Evolutionary conservation across 2,797 vertebrate genomes (phyloP), one percentile per base, ranked within the genome.

Genomic region (Anomalospiza imberbis): DNA sequence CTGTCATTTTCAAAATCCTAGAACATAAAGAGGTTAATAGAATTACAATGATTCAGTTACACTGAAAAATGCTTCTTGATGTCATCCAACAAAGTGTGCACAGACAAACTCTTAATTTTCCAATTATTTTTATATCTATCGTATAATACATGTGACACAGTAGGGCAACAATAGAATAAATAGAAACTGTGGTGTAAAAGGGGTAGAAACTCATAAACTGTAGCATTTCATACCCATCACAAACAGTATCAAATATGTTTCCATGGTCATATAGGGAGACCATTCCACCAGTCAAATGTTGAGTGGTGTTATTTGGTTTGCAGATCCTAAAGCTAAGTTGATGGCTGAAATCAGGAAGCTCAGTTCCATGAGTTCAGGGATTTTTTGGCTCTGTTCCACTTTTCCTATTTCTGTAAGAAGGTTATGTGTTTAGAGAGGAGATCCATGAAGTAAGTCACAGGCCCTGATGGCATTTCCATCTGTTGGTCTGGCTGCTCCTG

Each of bases 141-240:
- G 6, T 36, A 47, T 44, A 71, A 58, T 28, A 45, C 9, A 42
- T 0, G 0, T 16, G 24, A 40, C 6, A 21, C 2, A 55, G 29
- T 28, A 84, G 16, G 4, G 4, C 15, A 88, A 16, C 0, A 0
- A 42, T 6, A 53, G 9, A 63, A 7, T 36, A 93, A 88, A 53
- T 7, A 38, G 21, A 48, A 34, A 53, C 15, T n/a, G 2, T 15
- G 24, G 12, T 4, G 6, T 40, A 61, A 65, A 71, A 80, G 7
- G 29, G 29, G 5, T 68, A 68, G 40, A 54, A 78, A 24, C 6
- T 61, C 8, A 28, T 50, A 36, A 88, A 84, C 11, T 74, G 5
- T 50, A 38, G 3, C 24, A 32, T 78, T 81, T 84, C n/a, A 36
- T 76, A 55, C 12, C 29, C 12, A 36, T 32, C 32, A 18, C n/a